These are phyloP conservation scores for Saccopteryx leptura DNA, from an alignment of 2,113 vertebrate species.

Conservation along the genomic window DNA sequence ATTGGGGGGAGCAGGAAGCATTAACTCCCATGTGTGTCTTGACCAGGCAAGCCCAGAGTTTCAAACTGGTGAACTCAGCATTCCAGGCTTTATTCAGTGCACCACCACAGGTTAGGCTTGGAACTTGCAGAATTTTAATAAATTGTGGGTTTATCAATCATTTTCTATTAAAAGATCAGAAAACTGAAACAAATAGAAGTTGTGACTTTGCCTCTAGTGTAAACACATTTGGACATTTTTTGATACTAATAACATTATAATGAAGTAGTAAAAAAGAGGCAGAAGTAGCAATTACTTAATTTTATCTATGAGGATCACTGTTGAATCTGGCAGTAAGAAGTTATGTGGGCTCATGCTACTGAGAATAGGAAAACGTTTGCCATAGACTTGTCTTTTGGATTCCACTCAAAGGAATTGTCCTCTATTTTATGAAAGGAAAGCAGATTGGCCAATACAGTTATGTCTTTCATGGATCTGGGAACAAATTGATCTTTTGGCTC, in stretches of 20 bases:
- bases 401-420: background rate
- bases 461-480: background rate
- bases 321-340: background rate
- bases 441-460: background rate
- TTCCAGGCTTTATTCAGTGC: too few species aligned
- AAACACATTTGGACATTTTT: constrained; percentile 31
- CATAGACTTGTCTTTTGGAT: background rate
- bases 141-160: background rate
- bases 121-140: constrained; percentile 27
- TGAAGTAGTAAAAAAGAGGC: background rate
- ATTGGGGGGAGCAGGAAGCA: too few species aligned
- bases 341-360: background rate
- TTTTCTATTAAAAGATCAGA: constrained; percentile 12
- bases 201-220: background rate
- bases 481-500: background rate
- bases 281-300: background rate
- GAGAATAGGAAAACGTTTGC: background rate
- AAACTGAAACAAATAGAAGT: background rate
- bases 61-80: too few species aligned
- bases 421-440: background rate
- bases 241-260: constrained; percentile 21
- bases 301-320: background rate
- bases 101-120: too few species aligned
- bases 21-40: too few species aligned
- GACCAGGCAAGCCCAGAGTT: too few species aligned